phyloP scores from a whole-genome alignment of 1,140 invertebrate species.

The Listronotus bonariensis region DNA sequence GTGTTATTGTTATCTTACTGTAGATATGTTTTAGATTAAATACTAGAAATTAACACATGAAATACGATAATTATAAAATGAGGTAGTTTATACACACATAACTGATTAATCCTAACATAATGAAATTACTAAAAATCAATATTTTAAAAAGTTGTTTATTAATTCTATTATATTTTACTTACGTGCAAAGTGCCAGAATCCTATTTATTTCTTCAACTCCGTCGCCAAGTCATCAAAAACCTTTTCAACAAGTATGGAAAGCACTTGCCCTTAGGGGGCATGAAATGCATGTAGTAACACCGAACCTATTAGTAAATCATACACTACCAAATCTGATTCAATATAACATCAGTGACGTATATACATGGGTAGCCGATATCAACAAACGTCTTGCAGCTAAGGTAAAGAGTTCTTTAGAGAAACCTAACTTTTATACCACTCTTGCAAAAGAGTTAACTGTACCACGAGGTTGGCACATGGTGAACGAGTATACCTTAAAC shows the following conservation, averaged over 20 bases:
- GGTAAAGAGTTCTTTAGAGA: conserved; percentile 9
- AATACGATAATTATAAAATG: too few relatives aligned
- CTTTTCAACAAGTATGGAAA: conserved; percentile 53
- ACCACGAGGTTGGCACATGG: not conserved
- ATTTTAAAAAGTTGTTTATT: not conserved
- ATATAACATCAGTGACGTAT: conserved; percentile 9
- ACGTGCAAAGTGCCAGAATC: conserved; percentile 52
- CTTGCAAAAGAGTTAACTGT: conserved; percentile 16
- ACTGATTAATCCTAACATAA: not conserved
- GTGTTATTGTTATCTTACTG: too few relatives aligned
- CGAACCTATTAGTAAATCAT: conserved; percentile 44
- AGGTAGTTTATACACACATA: too few relatives aligned
- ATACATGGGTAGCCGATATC: not conserved
- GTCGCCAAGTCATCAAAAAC: conserved; percentile 62
- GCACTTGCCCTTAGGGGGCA: conserved; percentile 55
- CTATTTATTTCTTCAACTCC: conserved; percentile 58
- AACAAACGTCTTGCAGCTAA: not conserved
- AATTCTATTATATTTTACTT: not conserved
- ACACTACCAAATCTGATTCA: conserved; percentile 10
- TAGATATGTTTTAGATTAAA: too few relatives aligned
- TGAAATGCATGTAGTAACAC: conserved; percentile 56
- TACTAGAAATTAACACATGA: too few relatives aligned
- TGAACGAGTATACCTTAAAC: conserved; percentile 3
- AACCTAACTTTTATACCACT: conserved; percentile 13
- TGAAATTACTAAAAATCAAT: not conserved